These are phyloP conservation scores for Ichneumoninae sp. DNA, from an alignment of 2,888 invertebrate species.

Conservation along the genomic window DNA sequence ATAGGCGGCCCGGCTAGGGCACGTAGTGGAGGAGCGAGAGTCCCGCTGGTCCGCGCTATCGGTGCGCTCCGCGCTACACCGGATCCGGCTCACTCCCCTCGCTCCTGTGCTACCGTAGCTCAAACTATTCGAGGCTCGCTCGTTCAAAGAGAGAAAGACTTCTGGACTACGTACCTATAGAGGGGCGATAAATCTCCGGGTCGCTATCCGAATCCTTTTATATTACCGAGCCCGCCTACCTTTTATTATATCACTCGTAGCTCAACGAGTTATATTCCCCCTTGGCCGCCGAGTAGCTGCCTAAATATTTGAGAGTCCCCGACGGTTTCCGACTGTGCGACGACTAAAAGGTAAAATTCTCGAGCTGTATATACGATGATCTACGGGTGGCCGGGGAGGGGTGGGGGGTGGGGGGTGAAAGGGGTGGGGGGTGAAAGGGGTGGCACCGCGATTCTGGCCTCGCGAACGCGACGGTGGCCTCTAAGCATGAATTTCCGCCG, in stretches of 20 bases:
- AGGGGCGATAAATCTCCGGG: conserved; percentile 58
- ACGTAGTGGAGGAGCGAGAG: conserved; percentile 16
- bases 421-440: conserved; percentile 2
- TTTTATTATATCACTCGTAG: conserved; percentile 62
- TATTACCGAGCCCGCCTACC: conserved; percentile 51
- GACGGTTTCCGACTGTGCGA: conserved; percentile 30
- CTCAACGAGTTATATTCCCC: conserved; percentile 60
- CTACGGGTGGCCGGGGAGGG: conserved; percentile 12
- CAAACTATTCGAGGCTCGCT: conserved; percentile 49
- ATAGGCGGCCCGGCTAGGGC: conserved; percentile 34
- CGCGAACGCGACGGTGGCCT: conserved; percentile 63
- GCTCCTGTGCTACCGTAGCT: conserved; percentile 18
- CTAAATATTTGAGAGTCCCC: conserved; percentile 61
- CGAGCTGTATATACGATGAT: conserved; percentile 17
- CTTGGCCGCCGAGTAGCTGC: conserved; percentile 39
- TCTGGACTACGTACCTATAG: conserved; percentile 51
- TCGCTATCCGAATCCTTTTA: conserved; percentile 63
- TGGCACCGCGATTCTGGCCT: conserved; percentile 58
- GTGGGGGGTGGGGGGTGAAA: background rate
- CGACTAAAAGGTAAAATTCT: conserved; percentile 47
- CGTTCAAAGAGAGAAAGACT: conserved; percentile 29
- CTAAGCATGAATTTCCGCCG: conserved; percentile 73
- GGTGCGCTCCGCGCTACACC: conserved; percentile 22
- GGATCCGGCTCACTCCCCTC: conserved; percentile 36
- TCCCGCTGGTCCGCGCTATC: conserved; percentile 33